These are phyloP conservation scores for Calidris pygmaea DNA, from an alignment of 2,113 vertebrate species.

Conservation along the genomic window DNA sequence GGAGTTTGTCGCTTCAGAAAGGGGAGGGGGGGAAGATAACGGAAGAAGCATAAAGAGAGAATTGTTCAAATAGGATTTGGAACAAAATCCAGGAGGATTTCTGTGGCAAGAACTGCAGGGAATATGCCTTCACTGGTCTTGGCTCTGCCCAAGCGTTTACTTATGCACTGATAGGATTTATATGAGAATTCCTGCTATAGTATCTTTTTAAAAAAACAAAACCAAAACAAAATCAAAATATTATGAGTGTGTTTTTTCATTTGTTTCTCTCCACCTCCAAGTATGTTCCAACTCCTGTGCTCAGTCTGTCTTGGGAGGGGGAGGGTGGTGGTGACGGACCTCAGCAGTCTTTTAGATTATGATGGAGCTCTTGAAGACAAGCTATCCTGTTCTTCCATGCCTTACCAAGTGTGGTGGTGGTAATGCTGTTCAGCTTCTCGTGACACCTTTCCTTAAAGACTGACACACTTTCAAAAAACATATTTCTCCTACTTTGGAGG, in stretches of 20 bases:
- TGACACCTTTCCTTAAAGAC: neutral
- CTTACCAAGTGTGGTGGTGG: neutral
- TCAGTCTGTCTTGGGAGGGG: neutral
- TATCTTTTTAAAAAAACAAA: neutral
- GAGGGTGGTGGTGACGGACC: neutral
- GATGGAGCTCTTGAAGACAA: neutral
- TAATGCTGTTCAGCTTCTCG: neutral
- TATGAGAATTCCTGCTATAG: neutral
- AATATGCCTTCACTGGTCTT: neutral
- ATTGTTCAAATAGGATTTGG: neutral
- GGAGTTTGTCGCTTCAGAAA: neutral
- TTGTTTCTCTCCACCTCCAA: neutral
- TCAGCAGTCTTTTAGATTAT: neutral
- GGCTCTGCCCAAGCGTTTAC: neutral
- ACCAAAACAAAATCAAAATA: neutral
- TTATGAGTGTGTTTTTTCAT: neutral
- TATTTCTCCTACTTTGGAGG: neutral
- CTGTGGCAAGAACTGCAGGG: neutral
- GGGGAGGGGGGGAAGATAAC: neutral
- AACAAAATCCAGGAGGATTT: neutral
- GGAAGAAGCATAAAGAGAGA: neutral
- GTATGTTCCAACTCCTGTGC: neutral
- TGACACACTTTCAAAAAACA: neutral
- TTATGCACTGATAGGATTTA: neutral
- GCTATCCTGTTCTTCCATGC: neutral